These are phyloP conservation scores for Microtus agrestis DNA, from an alignment of 2,797 vertebrate species.

Conservation along the genomic window DNA sequence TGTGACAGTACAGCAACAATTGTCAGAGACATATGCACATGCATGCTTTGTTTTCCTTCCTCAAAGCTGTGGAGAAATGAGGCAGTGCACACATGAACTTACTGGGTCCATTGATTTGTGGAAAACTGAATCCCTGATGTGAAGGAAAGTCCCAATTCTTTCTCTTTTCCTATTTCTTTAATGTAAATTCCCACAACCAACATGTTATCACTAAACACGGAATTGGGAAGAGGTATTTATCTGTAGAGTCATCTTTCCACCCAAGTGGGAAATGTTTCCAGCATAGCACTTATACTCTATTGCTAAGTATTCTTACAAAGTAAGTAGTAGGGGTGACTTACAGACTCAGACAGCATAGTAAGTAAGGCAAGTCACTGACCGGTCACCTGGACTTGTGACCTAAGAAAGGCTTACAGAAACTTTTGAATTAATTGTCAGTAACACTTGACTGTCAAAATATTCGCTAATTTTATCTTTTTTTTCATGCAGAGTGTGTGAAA, in stretches of 20 bases:
- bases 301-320: background rate
- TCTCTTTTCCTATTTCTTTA: background rate
- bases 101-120: background rate
- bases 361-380: background rate
- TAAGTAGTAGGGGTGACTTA: too few species aligned
- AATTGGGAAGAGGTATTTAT: background rate
- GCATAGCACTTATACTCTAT: background rate
- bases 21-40: background rate
- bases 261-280: background rate
- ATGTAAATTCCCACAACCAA: background rate
- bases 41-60: background rate
- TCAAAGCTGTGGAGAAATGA: background rate
- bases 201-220: background rate
- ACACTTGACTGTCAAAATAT: background rate
- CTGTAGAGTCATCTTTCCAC: background rate
- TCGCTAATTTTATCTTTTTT: slow-evolving; percentile 7
- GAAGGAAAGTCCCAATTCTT: background rate
- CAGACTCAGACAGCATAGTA: background rate
- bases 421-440: background rate
- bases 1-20: background rate
- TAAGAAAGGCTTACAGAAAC: background rate
- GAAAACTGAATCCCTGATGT: background rate
- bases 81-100: background rate
- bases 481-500: slow-evolving; percentile 89
- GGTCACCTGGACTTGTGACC: background rate